Conservation (phyloP, 2,888 invertebrate genomes). For the Andrena marginata region DNA sequence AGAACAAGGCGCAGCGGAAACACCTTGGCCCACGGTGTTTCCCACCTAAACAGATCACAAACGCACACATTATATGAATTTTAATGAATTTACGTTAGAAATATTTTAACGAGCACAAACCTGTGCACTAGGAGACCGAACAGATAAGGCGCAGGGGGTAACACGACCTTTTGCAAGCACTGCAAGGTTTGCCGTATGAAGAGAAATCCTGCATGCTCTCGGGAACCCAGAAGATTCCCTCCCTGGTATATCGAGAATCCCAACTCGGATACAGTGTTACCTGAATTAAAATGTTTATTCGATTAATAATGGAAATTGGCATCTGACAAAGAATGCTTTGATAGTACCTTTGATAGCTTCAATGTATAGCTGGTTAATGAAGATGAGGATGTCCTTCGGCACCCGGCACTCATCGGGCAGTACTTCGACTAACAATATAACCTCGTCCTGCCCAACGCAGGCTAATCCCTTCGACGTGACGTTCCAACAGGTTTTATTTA, state of each 20-base stretch:
- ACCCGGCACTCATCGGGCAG: constrained; percentile 88
- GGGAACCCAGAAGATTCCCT: constrained; percentile 88
- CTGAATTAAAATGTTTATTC: constrained; percentile 82
- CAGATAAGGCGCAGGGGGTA: constrained; percentile 91
- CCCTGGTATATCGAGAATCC: constrained; percentile 89
- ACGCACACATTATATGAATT: no score
- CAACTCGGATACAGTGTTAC: constrained; percentile 90
- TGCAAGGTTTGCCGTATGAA: constrained; percentile 93
- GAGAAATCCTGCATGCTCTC: constrained; percentile 93
- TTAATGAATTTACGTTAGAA: no score
- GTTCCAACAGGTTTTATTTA: constrained; percentile 91
- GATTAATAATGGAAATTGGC: background rate
- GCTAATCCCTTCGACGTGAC: constrained; percentile 92
- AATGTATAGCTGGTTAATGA: constrained; percentile 90
- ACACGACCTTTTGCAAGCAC: constrained; percentile 91
- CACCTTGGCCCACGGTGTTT: constrained; percentile 93
- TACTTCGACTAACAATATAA: constrained; percentile 91
- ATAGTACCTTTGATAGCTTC: constrained; percentile 87
- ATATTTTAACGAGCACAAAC: constrained; percentile 71
- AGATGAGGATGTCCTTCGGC: constrained; percentile 91
- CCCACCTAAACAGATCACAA: constrained; percentile 86
- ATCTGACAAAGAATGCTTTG: background rate
- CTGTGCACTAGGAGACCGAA: constrained; percentile 93
- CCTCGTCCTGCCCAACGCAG: constrained; percentile 93
- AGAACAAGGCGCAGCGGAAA: constrained; percentile 91